Evolutionary conservation across 2,797 vertebrate species (phyloP), one percentile per base, ranked within the genome.

Genomic region (Parotocinclus haroldoi): DNA sequence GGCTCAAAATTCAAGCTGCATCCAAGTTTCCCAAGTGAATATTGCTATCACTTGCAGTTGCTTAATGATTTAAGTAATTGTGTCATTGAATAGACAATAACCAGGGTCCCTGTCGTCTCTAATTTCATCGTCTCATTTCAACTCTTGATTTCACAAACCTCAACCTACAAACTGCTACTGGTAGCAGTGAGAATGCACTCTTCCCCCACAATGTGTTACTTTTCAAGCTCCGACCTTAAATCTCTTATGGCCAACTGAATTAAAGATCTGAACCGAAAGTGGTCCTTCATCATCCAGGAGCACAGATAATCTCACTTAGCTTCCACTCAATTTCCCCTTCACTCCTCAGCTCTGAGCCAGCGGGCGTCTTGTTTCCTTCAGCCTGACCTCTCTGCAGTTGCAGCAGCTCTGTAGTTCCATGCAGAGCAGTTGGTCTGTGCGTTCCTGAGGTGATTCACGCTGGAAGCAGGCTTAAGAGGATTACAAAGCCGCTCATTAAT

Each of bases 401-500:
- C 38, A 19, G 18, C 39, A 44, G 48, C 66, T 53, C 49, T 54
- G 51, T 19, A 40, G 27, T 40, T 19, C 14, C 44, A 42, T 2
- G 66, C 70, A 70, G 14, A 58, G 67, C 60, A 57, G 75, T 65
- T 56, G 17, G 27, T 67, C 52, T 18, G 40, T 67, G 59, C 59
- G 68, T 27, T 61, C 72, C 56, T 65, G 56, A 66, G 55, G 65
- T 59, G 58, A 58, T 74, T 73, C 65, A 58, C 19, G 55, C 39
- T 48, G 66, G 52, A 59, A 76, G 57, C 40, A 63, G 52, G 42
- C 68, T 76, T 76, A 74, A 75, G 60, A 66, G 72, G 69, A 76
- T 79, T 76, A 76, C 58, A 74, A 64, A 76, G 68, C 68, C 68
- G 60, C 63, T 74, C 68, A 74, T 76, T 76, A 74, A 64, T 69